A percentile compares a stretch with the other conserved stretches of the same genome.
Conservation (phyloP, 2,113 vertebrate species). For the Oreochromis aureus region DNA sequence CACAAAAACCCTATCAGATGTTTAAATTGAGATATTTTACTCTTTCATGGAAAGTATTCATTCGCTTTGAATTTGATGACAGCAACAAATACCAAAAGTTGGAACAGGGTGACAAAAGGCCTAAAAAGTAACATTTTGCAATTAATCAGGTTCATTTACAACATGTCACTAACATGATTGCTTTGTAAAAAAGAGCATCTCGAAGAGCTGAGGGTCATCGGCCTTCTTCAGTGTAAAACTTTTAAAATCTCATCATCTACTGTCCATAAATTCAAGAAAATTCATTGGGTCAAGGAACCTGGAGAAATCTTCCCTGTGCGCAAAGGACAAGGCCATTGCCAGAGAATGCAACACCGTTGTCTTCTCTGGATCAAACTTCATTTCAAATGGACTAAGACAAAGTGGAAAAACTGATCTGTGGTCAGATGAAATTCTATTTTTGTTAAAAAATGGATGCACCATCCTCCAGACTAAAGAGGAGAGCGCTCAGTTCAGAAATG, state of each 20-base stretch:
- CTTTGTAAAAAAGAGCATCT: not conserved
- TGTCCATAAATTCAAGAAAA: not conserved
- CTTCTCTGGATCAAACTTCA: not conserved
- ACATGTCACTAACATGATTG: not conserved
- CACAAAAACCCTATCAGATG: not conserved
- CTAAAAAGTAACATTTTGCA: not conserved
- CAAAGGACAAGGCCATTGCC: not conserved
- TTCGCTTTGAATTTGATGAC: not conserved
- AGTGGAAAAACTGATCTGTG: not conserved
- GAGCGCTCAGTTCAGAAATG: accelerated
- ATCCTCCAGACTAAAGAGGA: not conserved
- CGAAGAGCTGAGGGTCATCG: not conserved
- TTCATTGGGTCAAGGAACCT: not conserved
- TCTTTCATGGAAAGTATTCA: not conserved
- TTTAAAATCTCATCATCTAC: not conserved
- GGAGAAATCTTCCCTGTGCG: not conserved
- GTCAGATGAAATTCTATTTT: not conserved
- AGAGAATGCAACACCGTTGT: accelerated
- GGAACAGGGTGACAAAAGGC: not conserved
- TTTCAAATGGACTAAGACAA: not conserved
- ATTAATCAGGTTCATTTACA: not conserved
- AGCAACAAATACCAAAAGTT: not conserved
- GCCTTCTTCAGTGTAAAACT: not conserved
- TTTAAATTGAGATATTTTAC: not conserved
- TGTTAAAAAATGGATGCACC: accelerated